Evolutionary conservation across 2,888 invertebrate species (phyloP).

Genomic region (Notodonta ziczac): DNA sequence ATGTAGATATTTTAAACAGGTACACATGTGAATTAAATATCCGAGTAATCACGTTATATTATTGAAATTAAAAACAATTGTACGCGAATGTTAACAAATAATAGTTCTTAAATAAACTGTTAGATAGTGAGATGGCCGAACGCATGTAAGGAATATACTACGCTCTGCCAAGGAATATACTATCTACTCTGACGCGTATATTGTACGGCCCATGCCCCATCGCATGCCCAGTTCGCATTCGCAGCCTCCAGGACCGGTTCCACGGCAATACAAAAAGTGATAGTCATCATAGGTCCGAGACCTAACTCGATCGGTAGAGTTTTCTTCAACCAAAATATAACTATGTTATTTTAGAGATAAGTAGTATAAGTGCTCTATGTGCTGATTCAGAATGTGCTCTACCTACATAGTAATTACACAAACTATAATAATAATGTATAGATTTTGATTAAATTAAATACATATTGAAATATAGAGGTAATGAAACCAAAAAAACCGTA

Average conservation of each 20-base stretch:
- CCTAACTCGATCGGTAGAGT: constrained; percentile 42
- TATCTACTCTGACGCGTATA: neutral
- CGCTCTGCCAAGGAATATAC: no score
- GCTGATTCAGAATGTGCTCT: no score
- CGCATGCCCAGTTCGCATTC: constrained; percentile 49
- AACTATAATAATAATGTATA: no score
- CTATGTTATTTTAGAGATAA: neutral
- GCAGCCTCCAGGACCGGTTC: constrained; percentile 64
- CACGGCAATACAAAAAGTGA: constrained; percentile 62
- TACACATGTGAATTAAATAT: no score
- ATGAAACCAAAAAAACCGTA: no score
- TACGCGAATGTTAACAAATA: neutral
- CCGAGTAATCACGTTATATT: neutral
- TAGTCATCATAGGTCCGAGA: constrained; percentile 61
- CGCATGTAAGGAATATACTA: constrained; percentile 5
- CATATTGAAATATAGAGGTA: no score
- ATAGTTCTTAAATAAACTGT: neutral
- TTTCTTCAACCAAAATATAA: constrained; percentile 25
- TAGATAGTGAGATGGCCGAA: constrained; percentile 3
- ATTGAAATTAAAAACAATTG: no score
- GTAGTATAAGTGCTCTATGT: neutral
- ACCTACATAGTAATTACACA: no score
- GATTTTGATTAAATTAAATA: no score
- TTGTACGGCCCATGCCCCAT: constrained; percentile 25
- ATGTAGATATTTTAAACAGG: neutral